Evolutionary conservation across 2,113 vertebrate genomes (phyloP).

Genomic region (Anguilla rostrata): DNA sequence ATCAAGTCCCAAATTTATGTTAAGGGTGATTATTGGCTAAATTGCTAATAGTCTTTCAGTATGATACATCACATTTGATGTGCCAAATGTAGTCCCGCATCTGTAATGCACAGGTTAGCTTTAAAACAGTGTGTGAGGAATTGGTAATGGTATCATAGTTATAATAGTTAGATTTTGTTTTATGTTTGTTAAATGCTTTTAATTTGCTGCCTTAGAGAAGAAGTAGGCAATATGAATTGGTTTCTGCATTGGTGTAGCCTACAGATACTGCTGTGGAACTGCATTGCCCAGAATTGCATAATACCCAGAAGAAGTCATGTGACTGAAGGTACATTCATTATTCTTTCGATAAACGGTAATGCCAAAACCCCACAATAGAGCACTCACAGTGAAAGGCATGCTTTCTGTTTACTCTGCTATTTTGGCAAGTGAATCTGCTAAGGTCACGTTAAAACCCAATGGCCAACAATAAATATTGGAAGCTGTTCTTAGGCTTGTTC

Average conservation of each 20-base stretch:
- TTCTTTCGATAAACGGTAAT: not conserved
- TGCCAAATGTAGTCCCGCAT: no score
- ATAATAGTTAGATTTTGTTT: conserved; percentile 44
- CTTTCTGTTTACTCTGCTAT: not conserved
- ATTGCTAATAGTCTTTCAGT: not conserved
- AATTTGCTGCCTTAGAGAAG: not conserved
- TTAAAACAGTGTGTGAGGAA: conserved; percentile 23
- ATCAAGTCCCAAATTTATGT: no score
- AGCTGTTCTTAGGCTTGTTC: not conserved
- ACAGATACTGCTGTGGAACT: not conserved
- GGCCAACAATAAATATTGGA: not conserved
- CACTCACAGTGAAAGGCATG: not conserved
- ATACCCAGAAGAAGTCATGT: not conserved
- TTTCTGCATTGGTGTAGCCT: not conserved
- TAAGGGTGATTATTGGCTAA: not conserved
- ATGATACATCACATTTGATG: not conserved
- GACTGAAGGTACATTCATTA: not conserved
- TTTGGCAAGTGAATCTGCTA: not conserved
- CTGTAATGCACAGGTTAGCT: conserved; percentile 3
- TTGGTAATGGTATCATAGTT: conserved; percentile 40
- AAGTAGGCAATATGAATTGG: not conserved
- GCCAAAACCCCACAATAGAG: not conserved
- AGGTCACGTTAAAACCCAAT: not conserved
- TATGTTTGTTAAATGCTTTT: not conserved
- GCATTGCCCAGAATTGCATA: not conserved